Evolutionary conservation across 2,888 invertebrate species (phyloP).

Genomic region (Heteromyza rotundicornis): DNA sequence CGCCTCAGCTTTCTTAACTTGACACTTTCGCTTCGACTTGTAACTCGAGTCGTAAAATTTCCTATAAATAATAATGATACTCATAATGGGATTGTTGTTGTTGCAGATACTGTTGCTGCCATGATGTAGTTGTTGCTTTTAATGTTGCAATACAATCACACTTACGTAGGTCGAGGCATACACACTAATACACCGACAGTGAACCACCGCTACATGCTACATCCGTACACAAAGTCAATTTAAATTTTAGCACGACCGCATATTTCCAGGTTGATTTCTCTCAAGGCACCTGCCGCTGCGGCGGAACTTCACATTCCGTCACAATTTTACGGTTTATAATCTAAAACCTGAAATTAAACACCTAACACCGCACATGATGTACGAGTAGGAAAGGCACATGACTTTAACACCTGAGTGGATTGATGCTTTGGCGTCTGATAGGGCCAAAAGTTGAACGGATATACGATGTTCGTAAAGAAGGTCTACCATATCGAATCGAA

Average conservation of each 20-base stretch:
- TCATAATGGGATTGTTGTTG: too few relatives aligned
- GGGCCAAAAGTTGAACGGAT: too few relatives aligned
- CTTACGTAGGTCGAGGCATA: neutral
- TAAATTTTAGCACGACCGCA: neutral
- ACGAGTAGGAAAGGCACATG: too few relatives aligned
- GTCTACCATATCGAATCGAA: too few relatives aligned
- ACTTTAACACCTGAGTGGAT: too few relatives aligned
- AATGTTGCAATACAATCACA: neutral
- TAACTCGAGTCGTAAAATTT: neutral
- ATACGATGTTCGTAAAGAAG: too few relatives aligned
- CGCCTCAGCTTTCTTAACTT: neutral
- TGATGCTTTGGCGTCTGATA: too few relatives aligned
- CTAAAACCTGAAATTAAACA: neutral
- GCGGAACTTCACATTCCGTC: neutral
- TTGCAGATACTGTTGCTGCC: neutral
- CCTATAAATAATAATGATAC: neutral
- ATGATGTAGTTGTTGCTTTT: neutral
- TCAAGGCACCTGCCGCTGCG: neutral
- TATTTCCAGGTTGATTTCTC: neutral
- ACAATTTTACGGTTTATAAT: neutral
- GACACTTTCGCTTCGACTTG: neutral
- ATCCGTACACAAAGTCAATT: neutral
- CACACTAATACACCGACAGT: neutral
- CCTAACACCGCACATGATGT: too few relatives aligned
- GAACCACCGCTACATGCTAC: too few relatives aligned